Evolutionary conservation across 2,888 invertebrate species (phyloP).

Genomic region (Lamellibrachia columna): DNA sequence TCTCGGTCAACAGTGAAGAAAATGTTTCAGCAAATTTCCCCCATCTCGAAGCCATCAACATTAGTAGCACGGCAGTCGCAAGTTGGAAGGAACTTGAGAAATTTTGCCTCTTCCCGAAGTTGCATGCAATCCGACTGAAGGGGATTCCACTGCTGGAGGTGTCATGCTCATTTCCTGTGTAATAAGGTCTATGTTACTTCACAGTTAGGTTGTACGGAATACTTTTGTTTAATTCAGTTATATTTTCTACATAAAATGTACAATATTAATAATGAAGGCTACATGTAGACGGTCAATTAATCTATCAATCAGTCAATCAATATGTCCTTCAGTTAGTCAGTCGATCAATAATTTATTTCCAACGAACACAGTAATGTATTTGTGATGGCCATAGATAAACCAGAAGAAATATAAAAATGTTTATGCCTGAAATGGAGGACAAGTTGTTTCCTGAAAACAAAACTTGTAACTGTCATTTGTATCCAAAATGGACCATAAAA

Average conservation of each 20-base stretch:
- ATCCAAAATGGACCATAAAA: too few relatives aligned
- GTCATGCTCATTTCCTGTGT: neutral
- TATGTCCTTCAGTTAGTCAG: neutral
- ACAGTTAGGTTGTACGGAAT: neutral
- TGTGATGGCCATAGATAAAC: neutral
- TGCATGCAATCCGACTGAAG: slow-evolving; percentile 85
- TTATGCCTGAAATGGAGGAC: neutral
- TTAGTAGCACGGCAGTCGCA: slow-evolving; percentile 83
- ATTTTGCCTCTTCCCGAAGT: slow-evolving; percentile 81
- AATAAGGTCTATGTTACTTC: neutral
- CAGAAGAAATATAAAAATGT: neutral
- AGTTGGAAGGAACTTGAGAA: slow-evolving; percentile 92
- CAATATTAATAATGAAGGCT: neutral
- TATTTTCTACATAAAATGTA: neutral
- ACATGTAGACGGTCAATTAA: neutral
- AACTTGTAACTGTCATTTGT: neutral
- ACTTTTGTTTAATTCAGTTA: neutral
- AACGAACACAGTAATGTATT: neutral
- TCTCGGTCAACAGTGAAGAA: neutral
- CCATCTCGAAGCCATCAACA: slow-evolving; percentile 71
- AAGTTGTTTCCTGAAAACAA: too few relatives aligned
- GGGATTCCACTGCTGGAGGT: slow-evolving; percentile 74
- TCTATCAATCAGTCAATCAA: neutral
- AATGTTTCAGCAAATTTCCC: slow-evolving; percentile 67
- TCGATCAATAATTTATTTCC: neutral